Base-by-base conservation (phyloP, 1,140 invertebrate species). In the Ditylenchus dipsaci region DNA sequence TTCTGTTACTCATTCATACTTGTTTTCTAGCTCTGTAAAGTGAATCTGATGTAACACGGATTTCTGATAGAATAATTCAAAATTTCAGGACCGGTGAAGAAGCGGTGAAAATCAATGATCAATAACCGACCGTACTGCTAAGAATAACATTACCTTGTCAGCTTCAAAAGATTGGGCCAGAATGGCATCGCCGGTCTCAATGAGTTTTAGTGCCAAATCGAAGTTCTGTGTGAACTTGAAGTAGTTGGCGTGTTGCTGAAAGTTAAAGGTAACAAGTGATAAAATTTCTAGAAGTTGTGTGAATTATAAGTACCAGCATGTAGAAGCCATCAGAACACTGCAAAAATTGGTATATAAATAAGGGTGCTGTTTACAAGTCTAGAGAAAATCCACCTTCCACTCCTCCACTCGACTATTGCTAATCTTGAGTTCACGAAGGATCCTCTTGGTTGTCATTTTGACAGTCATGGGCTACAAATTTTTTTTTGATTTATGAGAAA, bases 191-290 rank as follows among this genome's bases (percentile, higher is more conserved):
- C 49, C 67, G 19, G 76, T 77, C 5, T 43, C 67, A 8, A 76
- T 17, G 11, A 77, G 67, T 38, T 75, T 45, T 7, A 79, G 38
- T 3, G 57, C 38, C 61, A 77, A 33, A 1, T 74, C 42, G 1
- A 56, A 33, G 38, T 69, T 76, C 33, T 76, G 67, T 21, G 38
- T 26, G 23, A 77, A 77, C 60, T 77, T 77, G 17, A 15, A 33
- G 3, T 13, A 19, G 58, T 69, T 68, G 23, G 77, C 76, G 45
- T 76, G 29, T 26, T 56, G 19, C 49, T 53, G 15, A 53, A 53
- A 53, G 3, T 38, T 38, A 38, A 38, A 11, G 33, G 11, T 17
- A 15, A 53, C 8, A 53, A 53, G 11, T 17, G 49, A 53, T 19
- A 53, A 53, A 53, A 26, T 15, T 19, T 3, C 15, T 53, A 21